Conservation (phyloP, 1,140 invertebrate genomes). For the Drusus annulatus region DNA sequence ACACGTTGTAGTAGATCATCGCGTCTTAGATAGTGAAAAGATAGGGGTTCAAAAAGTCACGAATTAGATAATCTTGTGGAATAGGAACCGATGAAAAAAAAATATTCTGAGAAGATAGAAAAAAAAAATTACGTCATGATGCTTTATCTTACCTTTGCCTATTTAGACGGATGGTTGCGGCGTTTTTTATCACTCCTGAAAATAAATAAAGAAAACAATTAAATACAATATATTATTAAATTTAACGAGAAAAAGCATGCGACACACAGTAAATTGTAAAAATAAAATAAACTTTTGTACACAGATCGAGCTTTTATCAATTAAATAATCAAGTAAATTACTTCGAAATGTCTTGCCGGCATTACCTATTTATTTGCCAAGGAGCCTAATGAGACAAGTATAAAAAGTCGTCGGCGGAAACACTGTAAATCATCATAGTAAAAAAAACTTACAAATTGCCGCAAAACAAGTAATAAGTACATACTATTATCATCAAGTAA, state of each 20-base stretch:
- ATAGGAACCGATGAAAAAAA: too few relatives aligned
- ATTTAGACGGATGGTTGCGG: not conserved
- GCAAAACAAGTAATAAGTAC: slow-evolving; percentile 2
- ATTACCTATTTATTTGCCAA: slow-evolving; percentile 1
- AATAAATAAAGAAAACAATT: not conserved
- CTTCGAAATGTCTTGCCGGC: not conserved
- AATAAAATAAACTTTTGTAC: too few relatives aligned
- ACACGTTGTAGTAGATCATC: too few relatives aligned
- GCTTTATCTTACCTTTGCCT: slow-evolving; percentile 11
- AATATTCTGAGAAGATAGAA: too few relatives aligned
- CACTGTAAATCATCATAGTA: slow-evolving; percentile 20
- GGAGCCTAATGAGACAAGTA: not conserved
- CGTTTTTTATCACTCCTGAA: not conserved
- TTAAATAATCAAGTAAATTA: not conserved
- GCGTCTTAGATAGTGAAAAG: too few relatives aligned
- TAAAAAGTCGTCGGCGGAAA: slow-evolving; percentile 16
- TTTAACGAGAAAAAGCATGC: too few relatives aligned
- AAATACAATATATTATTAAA: too few relatives aligned
- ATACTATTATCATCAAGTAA: not conserved
- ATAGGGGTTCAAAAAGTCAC: too few relatives aligned
- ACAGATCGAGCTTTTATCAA: too few relatives aligned
- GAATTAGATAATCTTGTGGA: too few relatives aligned
- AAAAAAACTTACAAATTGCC: slow-evolving; percentile 15
- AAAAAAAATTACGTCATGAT: not conserved
- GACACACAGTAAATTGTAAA: too few relatives aligned